Base-by-base conservation (phyloP, 2,888 invertebrate genomes). In the Pseudococcus jackbeardsleyi region DNA sequence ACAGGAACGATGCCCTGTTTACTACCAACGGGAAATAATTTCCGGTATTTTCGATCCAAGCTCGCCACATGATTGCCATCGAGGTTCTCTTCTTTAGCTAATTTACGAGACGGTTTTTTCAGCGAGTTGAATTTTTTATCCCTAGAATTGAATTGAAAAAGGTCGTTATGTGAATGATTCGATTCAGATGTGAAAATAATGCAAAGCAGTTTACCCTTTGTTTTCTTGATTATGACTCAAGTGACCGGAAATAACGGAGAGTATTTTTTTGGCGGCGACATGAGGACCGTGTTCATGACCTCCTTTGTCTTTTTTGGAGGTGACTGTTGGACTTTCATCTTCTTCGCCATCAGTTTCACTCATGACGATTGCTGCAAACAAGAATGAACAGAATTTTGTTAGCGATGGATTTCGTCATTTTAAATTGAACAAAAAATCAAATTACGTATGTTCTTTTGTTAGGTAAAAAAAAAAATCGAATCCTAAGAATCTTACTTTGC, bases 51-150 rank as follows among this genome's bases (percentile, higher is more conserved):
- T 90, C 95, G 91, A 91, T 96, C 96, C 89, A 96, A 90, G 22
- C 91, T 91, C 17, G 89, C 88, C 42, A 84, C 84, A 54, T 89
- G 89, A 72, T 88, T 88, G 15, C 72, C 39, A 19, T 87, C 84
- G 3, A 22, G 68, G 26, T 19, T 88, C 22, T 89, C 89, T 77
- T 89, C 89, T 88, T 89, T 89, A 8, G 54, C 59, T 50, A 79
- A n/a, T 87, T 89, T 89, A 42, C 93, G 92, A 39, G 93, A 93
- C 9, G 94, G 93, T 91, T 96, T 96, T 90, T 95, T 95, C 89
- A 96, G 91, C 0, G 96, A 96, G 0, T 95, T 95, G 90, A 96
- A 95, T 91, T 94, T 94, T 90, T 93, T 93, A 86, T 93, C 92
- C 1, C 91, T 90, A 85, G 91, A 89, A 54, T 68, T 72, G 0